Conservation (phyloP, 2,888 invertebrate species). For the Stenotaenia linearis region DNA sequence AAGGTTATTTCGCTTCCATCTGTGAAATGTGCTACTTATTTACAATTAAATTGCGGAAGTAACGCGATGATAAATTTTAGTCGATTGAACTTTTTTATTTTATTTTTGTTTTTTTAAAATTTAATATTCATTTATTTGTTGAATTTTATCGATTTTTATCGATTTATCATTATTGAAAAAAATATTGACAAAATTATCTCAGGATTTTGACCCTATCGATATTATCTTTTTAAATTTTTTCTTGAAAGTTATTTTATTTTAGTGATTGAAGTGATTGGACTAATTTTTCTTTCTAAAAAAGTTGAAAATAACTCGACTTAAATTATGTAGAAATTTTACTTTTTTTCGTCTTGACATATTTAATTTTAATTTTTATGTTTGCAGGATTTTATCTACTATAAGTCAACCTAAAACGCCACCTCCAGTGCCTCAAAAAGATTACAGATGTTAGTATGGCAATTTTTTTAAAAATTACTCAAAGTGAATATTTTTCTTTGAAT, state of each 20-base stretch:
- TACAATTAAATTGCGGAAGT: neutral
- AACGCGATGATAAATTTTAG: neutral
- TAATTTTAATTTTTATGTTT: neutral
- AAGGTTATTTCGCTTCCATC: neutral
- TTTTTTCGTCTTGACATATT: neutral
- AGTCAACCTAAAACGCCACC: constrained; percentile 8
- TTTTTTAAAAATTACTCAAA: neutral
- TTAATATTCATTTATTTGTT: too few species aligned
- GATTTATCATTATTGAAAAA: too few species aligned
- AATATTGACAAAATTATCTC: too few species aligned
- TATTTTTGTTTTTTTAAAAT: neutral
- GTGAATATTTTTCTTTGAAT: neutral
- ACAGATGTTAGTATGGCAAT: neutral
- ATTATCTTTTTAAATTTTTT: too few species aligned
- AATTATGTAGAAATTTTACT: too few species aligned
- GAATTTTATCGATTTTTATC: too few species aligned
- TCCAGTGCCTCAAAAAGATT: constrained; percentile 17
- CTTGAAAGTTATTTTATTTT: too few species aligned
- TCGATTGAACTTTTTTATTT: neutral
- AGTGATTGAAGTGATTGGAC: too few species aligned
- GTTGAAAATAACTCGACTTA: too few species aligned
- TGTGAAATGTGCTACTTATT: neutral
- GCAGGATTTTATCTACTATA: constrained; percentile 10
- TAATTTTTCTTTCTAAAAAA: too few species aligned
- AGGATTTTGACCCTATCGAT: too few species aligned